Base-by-base conservation (phyloP, 2,888 invertebrate species). In the Patella depressa region DNA sequence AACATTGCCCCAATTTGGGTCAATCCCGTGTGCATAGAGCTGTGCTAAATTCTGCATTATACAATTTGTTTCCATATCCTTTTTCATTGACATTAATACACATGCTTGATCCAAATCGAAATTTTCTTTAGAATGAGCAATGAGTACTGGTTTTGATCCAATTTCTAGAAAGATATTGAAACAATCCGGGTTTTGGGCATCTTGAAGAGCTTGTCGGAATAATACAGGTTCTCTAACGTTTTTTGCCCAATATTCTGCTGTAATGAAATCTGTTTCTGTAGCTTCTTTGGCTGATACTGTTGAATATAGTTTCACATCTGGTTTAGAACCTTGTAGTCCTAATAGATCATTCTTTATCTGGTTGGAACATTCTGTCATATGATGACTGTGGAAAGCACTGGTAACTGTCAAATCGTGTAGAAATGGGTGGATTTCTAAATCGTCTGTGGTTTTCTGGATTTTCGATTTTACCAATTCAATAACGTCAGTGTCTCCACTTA, bases 361-460 rank as follows among this genome's bases (percentile, higher is more conserved):
- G 19, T 75, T 14, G 15, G n/a, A 55, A 53, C 78, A 57, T 3
- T 75, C 69, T 53, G 80, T 77, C 29, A 85, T 82, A 45, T 84
- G 80, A 19, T 83, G 83, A 71, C 86, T 85, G 73, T 88, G 88
- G 71, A 85, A 88, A 14, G 87, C 88, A 75, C 83, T 84, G 15
- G 84, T 78, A 0, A 86, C 87, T 11, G 78, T 71, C 4, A 87
- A 79, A 9, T 82, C 83, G 45, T 45, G 45, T 9, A 45, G 9
- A 9, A 45, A 45, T 0, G 9, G 1, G 1, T 7, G 7, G 53
- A 79, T 75, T 15, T 84, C 55, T 34, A 80, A 77, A 17, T 77
- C 73, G 24, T 77, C 76, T 45, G 45, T 34, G 19, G 24, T 9
- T 2, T 75, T 72, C 45, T 78, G 72, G 1, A 84, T 24, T 15